Percentiles rank a stretch among this genome's conserved stretches.
Evolutionary conservation across 2,888 invertebrate species (phyloP).

Genomic region (Aphodius granarius): DNA sequence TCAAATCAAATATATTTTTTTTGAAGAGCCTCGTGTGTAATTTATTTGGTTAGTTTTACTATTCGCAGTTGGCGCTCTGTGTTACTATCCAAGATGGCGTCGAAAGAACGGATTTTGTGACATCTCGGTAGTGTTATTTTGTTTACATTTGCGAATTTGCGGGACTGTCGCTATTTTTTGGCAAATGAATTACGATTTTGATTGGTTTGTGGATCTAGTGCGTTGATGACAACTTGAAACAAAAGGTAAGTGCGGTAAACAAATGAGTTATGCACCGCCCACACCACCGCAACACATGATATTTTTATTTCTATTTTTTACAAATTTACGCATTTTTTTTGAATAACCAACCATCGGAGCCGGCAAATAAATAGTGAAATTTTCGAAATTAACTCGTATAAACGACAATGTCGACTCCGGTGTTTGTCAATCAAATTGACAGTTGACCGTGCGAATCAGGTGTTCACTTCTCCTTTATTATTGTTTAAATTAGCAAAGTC

Average conservation of each 20-base stretch:
- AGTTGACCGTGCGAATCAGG: background rate
- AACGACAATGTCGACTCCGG: background rate
- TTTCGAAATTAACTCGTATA: background rate
- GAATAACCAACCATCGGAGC: background rate
- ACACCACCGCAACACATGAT: constrained; percentile 35
- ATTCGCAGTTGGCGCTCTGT: constrained; percentile 13
- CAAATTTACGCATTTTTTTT: background rate
- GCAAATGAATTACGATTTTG: background rate
- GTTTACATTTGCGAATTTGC: constrained; percentile 19
- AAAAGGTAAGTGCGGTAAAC: constrained; percentile 17
- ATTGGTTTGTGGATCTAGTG: background rate
- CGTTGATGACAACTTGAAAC: constrained; percentile 5
- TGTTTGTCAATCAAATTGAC: background rate
- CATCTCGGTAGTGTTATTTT: constrained; percentile 26
- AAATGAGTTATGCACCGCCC: constrained; percentile 29
- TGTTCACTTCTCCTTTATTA: constrained; percentile 18
- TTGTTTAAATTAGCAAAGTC: constrained; percentile 13
- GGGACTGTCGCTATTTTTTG: background rate
- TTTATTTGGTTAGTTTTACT: background rate
- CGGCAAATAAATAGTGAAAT: background rate
- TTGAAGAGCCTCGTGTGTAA: constrained; percentile 14
- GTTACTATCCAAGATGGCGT: constrained; percentile 32
- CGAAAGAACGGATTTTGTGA: constrained; percentile 31
- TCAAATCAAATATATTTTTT: constrained; percentile 18
- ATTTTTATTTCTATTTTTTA: constrained; percentile 28